Base-by-base conservation (phyloP, 2,113 vertebrate genomes). In the Dicerorhinus sumatrensis region DNA sequence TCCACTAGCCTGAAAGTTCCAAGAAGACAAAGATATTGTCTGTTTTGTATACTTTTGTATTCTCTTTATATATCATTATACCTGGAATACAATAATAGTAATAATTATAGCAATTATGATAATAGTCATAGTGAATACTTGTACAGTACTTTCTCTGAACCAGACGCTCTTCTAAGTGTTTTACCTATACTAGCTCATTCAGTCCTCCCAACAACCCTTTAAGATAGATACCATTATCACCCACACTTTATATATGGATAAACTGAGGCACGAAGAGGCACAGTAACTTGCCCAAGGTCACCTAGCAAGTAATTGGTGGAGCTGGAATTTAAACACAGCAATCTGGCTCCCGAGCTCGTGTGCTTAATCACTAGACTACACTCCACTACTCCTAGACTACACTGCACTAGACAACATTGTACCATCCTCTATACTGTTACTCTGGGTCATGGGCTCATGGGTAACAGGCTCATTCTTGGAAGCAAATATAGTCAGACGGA, bases 271-370 rank as follows among this genome's bases (percentile, higher is more conserved):
- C 18, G 80, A 72, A 92, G 31, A 92, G 18, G 13, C 14, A 67
- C 48, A 62, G 13, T 56, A 77, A 96, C 23, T 89, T 89, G 29
- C 2, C 36, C 2, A 70, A 69, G 20, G 67, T 65, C 48, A 70
- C 6, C 27, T 62, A 75, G 21, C 14, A 89, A 73, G n/a, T 65
- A 48, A 46, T 6, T n/a, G n/a, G 29, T 48, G 8, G 20, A 79
- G 33, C 5, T 83, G 42, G 77, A 81, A 75, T 92, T 86, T 89
- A 96, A 89, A 73, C 56, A 89, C 12, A 85, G 58, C 36, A 73
- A 8, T 90, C 70, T n/a, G 23, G 14, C 3, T 27, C 31, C 18
- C 25, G 7, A 42, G 36, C 25, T n/a, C n/a, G 6, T 1, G 1
- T 20, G 21, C 29, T 76, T 85, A 23, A 54, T n/a, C 72, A 17